Base-by-base conservation (phyloP, 2,797 vertebrate genomes). In the Cyclopterus lumpus region DNA sequence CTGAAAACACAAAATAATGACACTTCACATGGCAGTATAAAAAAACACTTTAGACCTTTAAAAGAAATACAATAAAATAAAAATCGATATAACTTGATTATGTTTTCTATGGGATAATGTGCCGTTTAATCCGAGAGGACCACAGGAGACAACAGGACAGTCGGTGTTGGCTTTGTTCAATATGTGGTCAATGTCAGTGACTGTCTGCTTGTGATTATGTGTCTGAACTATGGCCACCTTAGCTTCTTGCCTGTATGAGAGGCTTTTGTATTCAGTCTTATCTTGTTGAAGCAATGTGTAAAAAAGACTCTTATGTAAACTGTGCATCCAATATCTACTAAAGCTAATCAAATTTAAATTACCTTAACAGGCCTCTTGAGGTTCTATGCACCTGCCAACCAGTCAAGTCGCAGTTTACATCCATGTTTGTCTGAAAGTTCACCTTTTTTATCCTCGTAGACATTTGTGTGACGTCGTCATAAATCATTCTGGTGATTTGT, bases 1-100 rank as follows among this genome's bases (percentile, higher is more conserved):
- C 98, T 99, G 91, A 16, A 93, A 94, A 81, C 46, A 71, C n/a
- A 85, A 61, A 83, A 66, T 3, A 36, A 67, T 20, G 30, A 57
- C 34, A 30, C 34, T 77, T 28, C 5, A 62, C 3, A 24, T 3
- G 16, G 11, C 7, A 40, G 22, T 28, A 10, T 9, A 1, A 18
- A 18, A 6, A 26, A 18, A 61, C 10, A 22, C 12, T 6, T 53
- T 1, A 22, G 8, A 9, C 2, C 10, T 53, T 24, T 58, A 16
- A 48, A 61, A 54, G 28, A 8, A 54, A 28, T 2, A 1, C 4
- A 49, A 58, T 26, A 46, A 12, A 44, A 28, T 28, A 28, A 28
- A n/a, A 32, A 85, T 70, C 7, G 6, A 42, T 20, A 48, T 48
- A 46, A 68, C 3, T 44, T 59, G 51, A 62, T 71, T 57, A 28